Evolutionary conservation across 2,113 vertebrate genomes (phyloP).

Genomic region (Aptenodytes patagonicus): DNA sequence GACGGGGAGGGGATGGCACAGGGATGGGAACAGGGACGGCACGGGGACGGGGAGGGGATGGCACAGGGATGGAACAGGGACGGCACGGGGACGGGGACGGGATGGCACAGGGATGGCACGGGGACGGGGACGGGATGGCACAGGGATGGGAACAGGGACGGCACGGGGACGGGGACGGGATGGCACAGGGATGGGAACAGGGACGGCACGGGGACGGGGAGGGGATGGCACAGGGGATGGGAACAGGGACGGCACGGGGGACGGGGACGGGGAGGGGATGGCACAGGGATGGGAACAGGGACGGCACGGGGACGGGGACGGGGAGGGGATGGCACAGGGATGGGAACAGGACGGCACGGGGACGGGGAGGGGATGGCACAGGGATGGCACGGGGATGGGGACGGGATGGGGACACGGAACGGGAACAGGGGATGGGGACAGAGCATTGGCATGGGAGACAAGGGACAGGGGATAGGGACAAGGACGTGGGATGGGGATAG

Average conservation of each 20-base stretch:
- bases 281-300: too few relatives aligned
- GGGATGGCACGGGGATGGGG: too few relatives aligned
- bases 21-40: slow-evolving; percentile 81
- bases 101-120: neutral
- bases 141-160: neutral
- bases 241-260: too few relatives aligned
- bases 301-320: neutral
- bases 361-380: too few relatives aligned
- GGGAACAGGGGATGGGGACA: neutral
- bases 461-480: neutral
- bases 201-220: too few relatives aligned
- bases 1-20: neutral
- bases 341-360: too few relatives aligned
- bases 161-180: neutral
- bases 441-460: neutral
- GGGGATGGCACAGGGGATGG: too few relatives aligned
- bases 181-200: too few relatives aligned
- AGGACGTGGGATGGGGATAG: too few relatives aligned
- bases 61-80: slow-evolving; percentile 90
- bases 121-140: neutral
- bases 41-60: neutral
- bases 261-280: too few relatives aligned
- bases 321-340: too few relatives aligned
- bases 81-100: neutral
- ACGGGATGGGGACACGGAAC: too few relatives aligned